Base-by-base conservation (phyloP, 2,888 invertebrate species). In the Pristionchus entomophagus region DNA sequence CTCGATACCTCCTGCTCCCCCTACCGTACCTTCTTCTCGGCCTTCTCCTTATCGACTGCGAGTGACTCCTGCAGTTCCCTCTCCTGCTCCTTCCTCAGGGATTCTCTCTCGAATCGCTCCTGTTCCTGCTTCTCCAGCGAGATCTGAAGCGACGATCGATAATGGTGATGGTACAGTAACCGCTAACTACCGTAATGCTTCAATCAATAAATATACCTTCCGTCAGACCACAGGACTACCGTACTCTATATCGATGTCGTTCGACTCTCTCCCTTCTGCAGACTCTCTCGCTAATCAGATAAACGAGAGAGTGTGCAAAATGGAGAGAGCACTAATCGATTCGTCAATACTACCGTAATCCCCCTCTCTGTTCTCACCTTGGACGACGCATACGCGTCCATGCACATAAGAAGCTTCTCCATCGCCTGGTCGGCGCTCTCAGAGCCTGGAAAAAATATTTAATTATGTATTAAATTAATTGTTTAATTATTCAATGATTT, bases 61-160 rank as follows among this genome's bases (percentile, higher is more conserved):
- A 91, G 85, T 26, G 91, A 89, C 78, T 87, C 88, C 78, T 93
- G 88, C 45, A 89, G 93, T 87, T 92, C 93, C 4, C 88, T 87
- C 45, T 88, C 88, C 86, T 93, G 93, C 73, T 92, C 91, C 49
- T 86, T 86, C 19, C 92, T 86, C 29, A 93, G 87, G 45, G 87
- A 86, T 62, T 91, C 93, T 12, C 93, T 86, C 78, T 92, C 93
- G 19, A 87, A 73, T 0, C 92, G 87, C 32, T 89, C 90, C 35
- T 86, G 87, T 84, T 90, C 88, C 51, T 91, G 90, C 26, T 84
- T 86, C 22, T 69, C 53, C 62, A 45, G 62, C 10, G 62, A 29
- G 32, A 62, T 19, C 83, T 83, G 83, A 19, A n/a, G n/a, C n/a
- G n/a, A n/a, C n/a, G n/a, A n/a, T n/a, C 62, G 62, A 29, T 62